phyloP scores from a whole-genome alignment of 2,113 vertebrate species.

The Hippocampus mohnikei region DNA sequence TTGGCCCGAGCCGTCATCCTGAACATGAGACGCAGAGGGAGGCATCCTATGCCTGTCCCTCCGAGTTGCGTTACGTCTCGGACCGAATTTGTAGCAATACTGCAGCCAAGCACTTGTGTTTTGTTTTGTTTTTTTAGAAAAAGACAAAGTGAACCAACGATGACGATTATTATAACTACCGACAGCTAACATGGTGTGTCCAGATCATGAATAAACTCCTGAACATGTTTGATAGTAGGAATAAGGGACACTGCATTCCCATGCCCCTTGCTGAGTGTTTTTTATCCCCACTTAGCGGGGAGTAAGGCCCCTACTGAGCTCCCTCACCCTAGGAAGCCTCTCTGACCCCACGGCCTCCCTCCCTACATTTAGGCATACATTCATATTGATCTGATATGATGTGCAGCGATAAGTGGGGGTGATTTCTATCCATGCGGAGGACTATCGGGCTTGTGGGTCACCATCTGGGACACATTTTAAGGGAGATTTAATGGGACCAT shows the following conservation, averaged over 20 bases:
- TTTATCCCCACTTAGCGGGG: slow-evolving; percentile 70
- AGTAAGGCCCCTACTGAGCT: slow-evolving; percentile 70
- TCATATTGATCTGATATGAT: slow-evolving; percentile 40
- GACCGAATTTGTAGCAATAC: slow-evolving; percentile 5
- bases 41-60: slow-evolving; percentile 71
- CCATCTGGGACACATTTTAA: background rate
- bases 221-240: background rate
- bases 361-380: slow-evolving; percentile 39
- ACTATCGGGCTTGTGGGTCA: background rate
- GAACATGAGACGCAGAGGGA: slow-evolving; percentile 71
- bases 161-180: slow-evolving; percentile 30
- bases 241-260: slow-evolving; percentile 45
- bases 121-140: background rate
- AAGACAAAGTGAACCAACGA: slow-evolving; percentile 33
- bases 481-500: background rate
- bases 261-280: slow-evolving; percentile 68
- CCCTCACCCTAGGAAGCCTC: slow-evolving; percentile 61
- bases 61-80: slow-evolving; percentile 53
- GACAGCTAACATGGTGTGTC: background rate
- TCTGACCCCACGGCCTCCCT: slow-evolving; percentile 32
- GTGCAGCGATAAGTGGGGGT: background rate
- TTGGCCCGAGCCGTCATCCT: slow-evolving; percentile 66
- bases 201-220: slow-evolving; percentile 10
- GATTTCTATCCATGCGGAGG: background rate
- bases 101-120: slow-evolving; percentile 41